phyloP scores from a whole-genome alignment of 2,797 vertebrate genomes.

The Lophius americanus region DNA sequence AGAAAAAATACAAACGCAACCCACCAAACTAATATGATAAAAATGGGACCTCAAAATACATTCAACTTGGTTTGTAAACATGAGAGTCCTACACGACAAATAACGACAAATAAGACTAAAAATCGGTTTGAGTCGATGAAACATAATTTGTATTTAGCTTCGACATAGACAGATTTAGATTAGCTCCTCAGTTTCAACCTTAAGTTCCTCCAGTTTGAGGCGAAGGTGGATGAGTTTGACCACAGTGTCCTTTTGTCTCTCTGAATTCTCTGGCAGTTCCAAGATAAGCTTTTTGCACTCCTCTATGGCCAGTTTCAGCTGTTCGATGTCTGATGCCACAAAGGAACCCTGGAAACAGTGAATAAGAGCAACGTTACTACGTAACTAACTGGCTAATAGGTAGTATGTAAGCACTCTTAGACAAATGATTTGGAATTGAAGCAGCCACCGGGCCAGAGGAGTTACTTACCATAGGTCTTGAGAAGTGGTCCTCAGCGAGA shows the following conservation, averaged over 20 bases:
- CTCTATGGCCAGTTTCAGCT: constrained; percentile 92
- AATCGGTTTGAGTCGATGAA: no score
- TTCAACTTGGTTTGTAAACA: neutral
- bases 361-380: neutral
- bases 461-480: constrained; percentile 87
- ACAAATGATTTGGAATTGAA: neutral
- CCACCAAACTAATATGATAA: no score
- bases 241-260: constrained; percentile 94
- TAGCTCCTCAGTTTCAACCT: constrained; percentile 78
- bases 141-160: no score
- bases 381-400: no score
- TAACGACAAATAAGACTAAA: neutral
- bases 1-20: no score
- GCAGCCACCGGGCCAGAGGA: neutral
- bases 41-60: neutral
- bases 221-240: constrained; percentile 95
- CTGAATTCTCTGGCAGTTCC: constrained; percentile 94
- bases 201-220: constrained; percentile 95
- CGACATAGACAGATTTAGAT: no score
- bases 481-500: constrained; percentile 95
- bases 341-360: constrained; percentile 84
- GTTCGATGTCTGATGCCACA: constrained; percentile 89
- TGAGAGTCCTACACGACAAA: neutral
- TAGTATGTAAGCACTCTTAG: neutral
- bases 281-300: constrained; percentile 92